Conservation (phyloP, 2,888 invertebrate species). For the Metopia argyrocephala region DNA sequence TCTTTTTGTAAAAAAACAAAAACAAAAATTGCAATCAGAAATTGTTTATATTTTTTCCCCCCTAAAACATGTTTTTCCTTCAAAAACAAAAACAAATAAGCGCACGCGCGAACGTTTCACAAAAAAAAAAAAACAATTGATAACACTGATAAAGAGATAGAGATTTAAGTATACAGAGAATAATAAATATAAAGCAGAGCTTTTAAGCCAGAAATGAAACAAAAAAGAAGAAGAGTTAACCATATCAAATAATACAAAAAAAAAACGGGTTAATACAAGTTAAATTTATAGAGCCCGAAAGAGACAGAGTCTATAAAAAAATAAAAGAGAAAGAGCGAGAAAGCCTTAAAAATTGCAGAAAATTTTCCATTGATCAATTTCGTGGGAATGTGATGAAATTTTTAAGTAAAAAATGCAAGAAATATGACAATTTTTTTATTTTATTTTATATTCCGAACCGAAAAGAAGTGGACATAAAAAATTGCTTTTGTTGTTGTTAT, state of each 20-base stretch:
- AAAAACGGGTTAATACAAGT: neutral
- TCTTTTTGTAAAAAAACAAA: constrained; percentile 15
- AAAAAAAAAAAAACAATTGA: neutral
- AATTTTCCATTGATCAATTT: constrained; percentile 72
- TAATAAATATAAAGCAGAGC: neutral
- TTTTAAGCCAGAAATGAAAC: neutral
- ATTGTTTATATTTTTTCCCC: too few species aligned
- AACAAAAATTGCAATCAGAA: constrained; percentile 10
- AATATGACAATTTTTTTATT: neutral
- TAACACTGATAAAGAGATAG: neutral
- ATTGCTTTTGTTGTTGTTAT: too few species aligned
- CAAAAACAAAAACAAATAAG: constrained; percentile 1
- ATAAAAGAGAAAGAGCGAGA: neutral
- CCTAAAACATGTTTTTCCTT: neutral
- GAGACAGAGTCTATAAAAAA: neutral
- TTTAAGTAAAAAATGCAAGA: neutral
- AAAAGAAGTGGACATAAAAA: too few species aligned
- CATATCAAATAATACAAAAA: too few species aligned
- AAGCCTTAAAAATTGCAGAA: constrained; percentile 65
- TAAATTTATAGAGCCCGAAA: too few species aligned
- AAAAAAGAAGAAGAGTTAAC: neutral
- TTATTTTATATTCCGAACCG: neutral
- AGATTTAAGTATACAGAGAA: neutral
- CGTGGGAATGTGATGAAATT: constrained; percentile 62
- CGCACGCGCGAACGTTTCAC: constrained; percentile 6